Conservation (phyloP, 2,113 vertebrate species). For the Glaucomys volans region DNA sequence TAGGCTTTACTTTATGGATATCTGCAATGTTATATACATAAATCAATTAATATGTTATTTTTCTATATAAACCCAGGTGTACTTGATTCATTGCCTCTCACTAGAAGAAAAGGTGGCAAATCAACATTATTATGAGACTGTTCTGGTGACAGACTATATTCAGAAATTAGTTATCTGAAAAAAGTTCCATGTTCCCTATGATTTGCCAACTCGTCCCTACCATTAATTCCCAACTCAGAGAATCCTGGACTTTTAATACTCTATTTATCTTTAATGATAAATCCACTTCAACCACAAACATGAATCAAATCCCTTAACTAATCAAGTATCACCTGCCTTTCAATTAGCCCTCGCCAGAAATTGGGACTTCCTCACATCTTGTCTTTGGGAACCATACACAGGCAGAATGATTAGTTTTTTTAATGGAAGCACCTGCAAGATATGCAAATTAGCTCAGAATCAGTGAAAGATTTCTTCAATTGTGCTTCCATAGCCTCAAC, state of each 20-base stretch:
- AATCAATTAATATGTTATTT: conserved; percentile 63
- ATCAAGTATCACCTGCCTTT: conserved; percentile 7
- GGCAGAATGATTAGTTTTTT: neutral
- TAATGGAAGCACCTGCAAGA: conserved; percentile 34
- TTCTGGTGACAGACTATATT: neutral
- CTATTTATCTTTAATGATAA: neutral
- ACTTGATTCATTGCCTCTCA: conserved; percentile 55
- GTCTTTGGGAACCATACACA: conserved; percentile 24
- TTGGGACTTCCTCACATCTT: neutral
- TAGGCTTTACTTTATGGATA: conserved; percentile 45
- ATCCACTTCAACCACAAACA: neutral
- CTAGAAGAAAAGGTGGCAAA: conserved; percentile 21
- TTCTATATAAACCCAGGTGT: neutral
- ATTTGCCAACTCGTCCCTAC: neutral
- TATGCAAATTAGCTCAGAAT: conserved; percentile 2
- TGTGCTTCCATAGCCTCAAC: neutral
- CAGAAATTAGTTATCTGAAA: conserved; percentile 48
- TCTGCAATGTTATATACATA: neutral
- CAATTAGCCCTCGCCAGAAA: conserved; percentile 8
- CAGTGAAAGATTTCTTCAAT: neutral
- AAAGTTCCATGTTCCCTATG: neutral
- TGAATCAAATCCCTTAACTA: neutral
- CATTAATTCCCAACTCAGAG: neutral
- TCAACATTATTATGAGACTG: conserved; percentile 30
- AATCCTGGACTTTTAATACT: neutral